Conservation (phyloP, 2,888 invertebrate genomes). For the Metopia argyrocephala region DNA sequence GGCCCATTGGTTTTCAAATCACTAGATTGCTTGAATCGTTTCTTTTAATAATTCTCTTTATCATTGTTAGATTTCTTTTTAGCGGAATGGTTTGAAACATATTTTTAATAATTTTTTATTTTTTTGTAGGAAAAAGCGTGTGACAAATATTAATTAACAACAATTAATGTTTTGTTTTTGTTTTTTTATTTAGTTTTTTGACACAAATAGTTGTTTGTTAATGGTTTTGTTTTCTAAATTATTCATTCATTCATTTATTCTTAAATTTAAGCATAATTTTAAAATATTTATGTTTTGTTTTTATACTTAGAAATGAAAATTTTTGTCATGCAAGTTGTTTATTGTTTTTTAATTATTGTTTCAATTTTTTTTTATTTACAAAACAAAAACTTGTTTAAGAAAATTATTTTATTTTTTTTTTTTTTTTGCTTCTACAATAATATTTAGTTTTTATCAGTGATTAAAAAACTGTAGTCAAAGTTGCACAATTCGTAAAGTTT, state of each 20-base stretch:
- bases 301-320: not conserved
- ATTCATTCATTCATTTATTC: conserved; percentile 40
- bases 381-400: too few species aligned
- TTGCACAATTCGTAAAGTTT: too few species aligned
- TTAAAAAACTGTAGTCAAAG: too few species aligned
- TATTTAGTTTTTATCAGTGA: too few species aligned
- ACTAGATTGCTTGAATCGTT: conserved; percentile 8
- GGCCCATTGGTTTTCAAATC: conserved; percentile 45
- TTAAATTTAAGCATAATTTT: not conserved
- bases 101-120: conserved; percentile 4
- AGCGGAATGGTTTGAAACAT: not conserved
- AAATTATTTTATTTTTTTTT: too few species aligned
- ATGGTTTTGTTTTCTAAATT: conserved; percentile 53
- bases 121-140: conserved; percentile 48
- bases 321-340: not conserved
- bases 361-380: not conserved
- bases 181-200: conserved; percentile 15
- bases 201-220: conserved; percentile 53
- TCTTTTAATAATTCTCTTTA: conserved; percentile 24
- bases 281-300: not conserved
- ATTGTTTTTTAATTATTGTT: not conserved
- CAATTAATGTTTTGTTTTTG: conserved; percentile 47
- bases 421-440: too few species aligned
- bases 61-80: conserved; percentile 11
- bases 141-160: conserved; percentile 64